A percentile compares a stretch with the other conserved stretches of the same genome.
These are phyloP conservation scores for Marasmarcha lunaedactyla DNA, from an alignment of 2,888 invertebrate genomes.

Conservation along the genomic window DNA sequence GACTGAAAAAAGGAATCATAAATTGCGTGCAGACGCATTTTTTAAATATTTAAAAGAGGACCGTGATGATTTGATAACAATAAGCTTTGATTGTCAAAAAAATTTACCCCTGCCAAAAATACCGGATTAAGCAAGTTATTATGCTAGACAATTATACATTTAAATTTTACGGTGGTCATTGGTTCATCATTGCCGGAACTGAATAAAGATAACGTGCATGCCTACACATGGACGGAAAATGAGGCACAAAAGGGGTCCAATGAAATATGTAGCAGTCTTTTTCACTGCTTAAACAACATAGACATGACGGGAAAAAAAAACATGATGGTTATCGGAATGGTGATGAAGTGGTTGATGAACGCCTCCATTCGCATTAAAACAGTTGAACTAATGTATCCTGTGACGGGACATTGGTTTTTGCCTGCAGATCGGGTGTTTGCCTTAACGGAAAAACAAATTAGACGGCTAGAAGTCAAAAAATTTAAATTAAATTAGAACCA, in stretches of 20 bases:
- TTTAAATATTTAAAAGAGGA: too few species aligned
- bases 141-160: conserved; percentile 25
- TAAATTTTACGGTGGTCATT: conserved; percentile 25
- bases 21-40: too few species aligned
- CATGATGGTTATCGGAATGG: conserved; percentile 17
- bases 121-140: conserved; percentile 29
- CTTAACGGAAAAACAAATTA: conserved; percentile 15
- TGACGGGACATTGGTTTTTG: conserved; percentile 17
- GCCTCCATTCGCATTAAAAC: conserved; percentile 8
- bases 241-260: too few species aligned
- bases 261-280: too few species aligned
- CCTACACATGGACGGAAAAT: conserved; percentile 13
- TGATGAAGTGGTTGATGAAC: conserved; percentile 16
- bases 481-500: conserved; percentile 14
- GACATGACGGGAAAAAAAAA: too few species aligned
- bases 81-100: conserved; percentile 1
- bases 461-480: conserved; percentile 13
- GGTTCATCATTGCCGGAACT: conserved; percentile 21
- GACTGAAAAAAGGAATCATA: too few species aligned
- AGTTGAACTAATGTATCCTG: conserved; percentile 17
- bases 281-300: too few species aligned
- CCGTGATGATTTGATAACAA: too few species aligned
- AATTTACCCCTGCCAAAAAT: conserved; percentile 16
- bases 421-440: conserved; percentile 18
- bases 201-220: conserved; percentile 19